phyloP scores from a whole-genome alignment of 2,888 invertebrate genomes.

The Apocheima hispidaria region DNA sequence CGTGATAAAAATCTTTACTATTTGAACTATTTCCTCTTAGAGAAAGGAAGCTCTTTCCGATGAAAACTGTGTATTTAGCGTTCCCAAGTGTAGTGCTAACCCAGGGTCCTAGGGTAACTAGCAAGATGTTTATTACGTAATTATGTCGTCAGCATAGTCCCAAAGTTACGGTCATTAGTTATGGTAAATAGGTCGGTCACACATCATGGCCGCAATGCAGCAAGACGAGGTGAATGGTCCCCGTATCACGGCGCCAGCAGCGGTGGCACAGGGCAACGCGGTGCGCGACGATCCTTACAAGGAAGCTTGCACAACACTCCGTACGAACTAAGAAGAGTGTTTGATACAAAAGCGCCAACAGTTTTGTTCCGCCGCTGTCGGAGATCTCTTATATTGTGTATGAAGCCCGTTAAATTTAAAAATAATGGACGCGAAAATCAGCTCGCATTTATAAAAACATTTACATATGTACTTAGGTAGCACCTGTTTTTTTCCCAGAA shows the following conservation, averaged over 20 bases:
- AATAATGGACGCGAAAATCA: neutral
- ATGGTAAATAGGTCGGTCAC: constrained; percentile 49
- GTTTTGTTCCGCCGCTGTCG: too few species aligned
- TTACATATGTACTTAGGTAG: neutral
- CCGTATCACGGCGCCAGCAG: constrained; percentile 61
- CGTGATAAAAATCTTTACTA: neutral
- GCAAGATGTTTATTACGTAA: neutral
- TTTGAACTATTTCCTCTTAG: neutral
- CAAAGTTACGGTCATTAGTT: constrained; percentile 34
- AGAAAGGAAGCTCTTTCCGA: too few species aligned
- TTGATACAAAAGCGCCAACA: constrained; percentile 3
- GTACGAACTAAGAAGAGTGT: constrained; percentile 6
- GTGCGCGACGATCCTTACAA: constrained; percentile 66
- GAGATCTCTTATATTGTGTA: too few species aligned
- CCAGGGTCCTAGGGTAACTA: too few species aligned
- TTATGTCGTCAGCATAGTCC: constrained; percentile 29
- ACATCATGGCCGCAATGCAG: constrained; percentile 50
- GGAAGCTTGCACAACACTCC: constrained; percentile 68
- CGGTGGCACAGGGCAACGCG: constrained; percentile 43
- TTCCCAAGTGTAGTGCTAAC: too few species aligned
- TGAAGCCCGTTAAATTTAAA: neutral
- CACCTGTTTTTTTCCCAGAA: neutral
- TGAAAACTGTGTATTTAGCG: too few species aligned
- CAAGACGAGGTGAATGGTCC: constrained; percentile 75
- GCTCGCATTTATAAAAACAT: neutral